Evolutionary conservation across 2,888 invertebrate genomes (phyloP).

Genomic region (Bursaphelenchus okinawaensis): DNA sequence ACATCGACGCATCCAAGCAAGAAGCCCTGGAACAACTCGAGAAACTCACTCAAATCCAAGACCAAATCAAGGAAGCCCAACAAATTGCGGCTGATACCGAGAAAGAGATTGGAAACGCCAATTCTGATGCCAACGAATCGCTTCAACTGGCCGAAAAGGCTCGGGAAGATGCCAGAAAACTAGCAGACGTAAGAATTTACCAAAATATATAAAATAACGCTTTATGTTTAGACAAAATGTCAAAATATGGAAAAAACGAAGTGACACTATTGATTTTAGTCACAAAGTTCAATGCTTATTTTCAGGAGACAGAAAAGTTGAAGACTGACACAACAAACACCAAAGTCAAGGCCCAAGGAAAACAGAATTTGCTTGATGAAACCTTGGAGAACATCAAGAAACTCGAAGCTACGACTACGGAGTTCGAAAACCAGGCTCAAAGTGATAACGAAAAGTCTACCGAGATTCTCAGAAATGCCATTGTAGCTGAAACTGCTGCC

Average conservation of each 20-base stretch:
- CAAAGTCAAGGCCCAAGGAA: slow-evolving; percentile 12
- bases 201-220: neutral
- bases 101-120: slow-evolving; percentile 37
- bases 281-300: neutral
- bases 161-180: slow-evolving; percentile 25
- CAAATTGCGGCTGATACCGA: slow-evolving; percentile 37
- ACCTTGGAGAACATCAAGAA: slow-evolving; percentile 16
- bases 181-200: slow-evolving; percentile 17
- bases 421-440: slow-evolving; percentile 33
- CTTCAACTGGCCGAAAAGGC: slow-evolving; percentile 33
- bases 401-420: slow-evolving; percentile 25
- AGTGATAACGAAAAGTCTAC: slow-evolving; percentile 31
- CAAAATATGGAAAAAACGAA: neutral
- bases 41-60: slow-evolving; percentile 72
- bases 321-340: slow-evolving; percentile 15
- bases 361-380: slow-evolving; percentile 14
- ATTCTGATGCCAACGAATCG: slow-evolving; percentile 36
- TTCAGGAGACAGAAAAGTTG: slow-evolving; percentile 26
- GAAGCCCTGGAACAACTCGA: slow-evolving; percentile 74
- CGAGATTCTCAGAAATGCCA: slow-evolving; percentile 32
- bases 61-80: slow-evolving; percentile 63
- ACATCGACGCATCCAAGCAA: slow-evolving; percentile 77
- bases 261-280: slow-evolving; percentile 8
- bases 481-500: slow-evolving; percentile 25
- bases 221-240: neutral